Percentiles rank a stretch among this genome's conserved stretches.
Evolutionary conservation across 1,140 invertebrate species (phyloP).

Genomic region (Trachymyrmex cornetzi): DNA sequence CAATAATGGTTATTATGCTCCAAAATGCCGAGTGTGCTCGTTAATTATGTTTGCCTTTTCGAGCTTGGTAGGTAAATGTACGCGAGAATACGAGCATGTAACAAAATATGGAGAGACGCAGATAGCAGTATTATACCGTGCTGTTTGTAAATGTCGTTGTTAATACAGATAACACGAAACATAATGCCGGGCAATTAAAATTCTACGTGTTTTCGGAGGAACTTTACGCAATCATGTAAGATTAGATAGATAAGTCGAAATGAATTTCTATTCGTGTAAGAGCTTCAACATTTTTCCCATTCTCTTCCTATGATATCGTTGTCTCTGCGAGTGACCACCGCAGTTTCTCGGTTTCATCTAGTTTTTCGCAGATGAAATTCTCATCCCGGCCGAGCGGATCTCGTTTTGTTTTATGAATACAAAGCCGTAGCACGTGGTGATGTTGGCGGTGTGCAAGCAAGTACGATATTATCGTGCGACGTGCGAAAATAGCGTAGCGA

Average conservation of each 20-base stretch:
- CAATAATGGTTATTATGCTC: not conserved
- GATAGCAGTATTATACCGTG: slow-evolving; percentile 13
- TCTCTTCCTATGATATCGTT: not conserved
- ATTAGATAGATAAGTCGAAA: not conserved
- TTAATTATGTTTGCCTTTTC: slow-evolving; percentile 39
- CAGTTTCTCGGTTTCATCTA: not conserved
- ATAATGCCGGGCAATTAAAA: slow-evolving; percentile 36
- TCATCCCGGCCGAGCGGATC: not conserved
- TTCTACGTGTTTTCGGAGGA: slow-evolving; percentile 1
- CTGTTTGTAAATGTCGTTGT: not conserved
- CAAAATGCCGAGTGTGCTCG: not conserved
- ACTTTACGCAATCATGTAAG: not conserved
- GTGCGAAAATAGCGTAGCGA: slow-evolving; percentile 42
- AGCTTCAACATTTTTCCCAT: not conserved
- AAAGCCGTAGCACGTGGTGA: slow-evolving; percentile 28
- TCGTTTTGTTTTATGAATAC: slow-evolving; percentile 31
- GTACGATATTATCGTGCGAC: not conserved
- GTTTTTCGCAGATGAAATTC: not conserved
- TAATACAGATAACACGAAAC: slow-evolving; percentile 1
- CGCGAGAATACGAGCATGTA: slow-evolving; percentile 10
- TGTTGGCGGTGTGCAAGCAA: not conserved
- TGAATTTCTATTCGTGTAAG: slow-evolving; percentile 1
- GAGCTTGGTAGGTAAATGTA: slow-evolving; percentile 1
- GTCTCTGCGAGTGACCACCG: not conserved
- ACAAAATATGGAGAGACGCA: slow-evolving; percentile 3